phyloP scores from a whole-genome alignment of 2,797 vertebrate species.

The Ctenochaetus hawaiiensis region DNA sequence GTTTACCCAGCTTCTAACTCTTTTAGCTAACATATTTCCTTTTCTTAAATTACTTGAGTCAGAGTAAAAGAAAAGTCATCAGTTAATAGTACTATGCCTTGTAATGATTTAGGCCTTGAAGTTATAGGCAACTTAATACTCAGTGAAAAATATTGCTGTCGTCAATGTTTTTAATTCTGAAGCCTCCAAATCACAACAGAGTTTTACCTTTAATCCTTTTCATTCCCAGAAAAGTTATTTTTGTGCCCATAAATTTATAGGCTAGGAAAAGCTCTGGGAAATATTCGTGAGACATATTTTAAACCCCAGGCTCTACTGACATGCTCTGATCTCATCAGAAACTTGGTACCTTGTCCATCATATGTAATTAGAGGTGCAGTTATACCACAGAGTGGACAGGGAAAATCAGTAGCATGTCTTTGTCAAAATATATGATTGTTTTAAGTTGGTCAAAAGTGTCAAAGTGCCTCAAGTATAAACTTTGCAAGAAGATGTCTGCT shows the following conservation, averaged over 20 bases:
- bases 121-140: not conserved
- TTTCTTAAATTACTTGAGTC: not conserved
- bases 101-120: not conserved
- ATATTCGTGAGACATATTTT: too few relatives aligned
- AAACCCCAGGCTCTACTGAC: not conserved
- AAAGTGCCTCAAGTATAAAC: not conserved
- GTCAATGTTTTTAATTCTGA: not conserved
- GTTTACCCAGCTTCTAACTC: not conserved
- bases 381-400: too few relatives aligned
- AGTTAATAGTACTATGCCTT: not conserved
- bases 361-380: not conserved
- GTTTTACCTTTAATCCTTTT: not conserved
- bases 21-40: not conserved
- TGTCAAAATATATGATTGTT: not conserved
- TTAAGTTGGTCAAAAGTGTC: not conserved
- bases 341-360: not conserved
- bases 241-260: too few relatives aligned
- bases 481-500: not conserved
- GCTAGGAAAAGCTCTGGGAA: too few relatives aligned
- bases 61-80: not conserved
- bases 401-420: not conserved
- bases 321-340: not conserved
- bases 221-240: not conserved
- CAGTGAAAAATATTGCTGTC: not conserved
- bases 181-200: not conserved